Percentiles rank a stretch among this genome's conserved stretches.
These are phyloP conservation scores for Dinocampus coccinellae DNA, from an alignment of 2,888 invertebrate genomes.

Conservation along the genomic window DNA sequence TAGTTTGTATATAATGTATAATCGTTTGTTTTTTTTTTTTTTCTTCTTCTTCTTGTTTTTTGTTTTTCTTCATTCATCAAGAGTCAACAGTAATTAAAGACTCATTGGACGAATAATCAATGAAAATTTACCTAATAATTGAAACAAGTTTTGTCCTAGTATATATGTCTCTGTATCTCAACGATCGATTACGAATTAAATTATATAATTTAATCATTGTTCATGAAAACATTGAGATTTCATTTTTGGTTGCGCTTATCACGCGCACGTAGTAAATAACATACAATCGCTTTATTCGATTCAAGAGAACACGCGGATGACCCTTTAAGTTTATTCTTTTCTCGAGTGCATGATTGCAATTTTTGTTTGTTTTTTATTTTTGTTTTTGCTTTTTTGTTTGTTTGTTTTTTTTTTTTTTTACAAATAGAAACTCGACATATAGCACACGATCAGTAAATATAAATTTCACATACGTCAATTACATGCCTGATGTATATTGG, in stretches of 20 bases:
- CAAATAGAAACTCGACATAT: conserved; percentile 46
- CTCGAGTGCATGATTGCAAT: neutral
- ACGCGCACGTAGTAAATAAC: neutral
- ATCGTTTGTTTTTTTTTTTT: conserved; percentile 49
- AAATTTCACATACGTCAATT: conserved; percentile 31
- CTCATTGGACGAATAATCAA: conserved; percentile 16
- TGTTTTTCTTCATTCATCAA: conserved; percentile 29
- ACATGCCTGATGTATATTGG: conserved; percentile 32
- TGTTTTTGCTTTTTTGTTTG: conserved; percentile 25
- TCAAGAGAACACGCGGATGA: neutral
- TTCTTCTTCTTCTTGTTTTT: conserved; percentile 44
- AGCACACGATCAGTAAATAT: conserved; percentile 53
- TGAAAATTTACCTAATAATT: conserved; percentile 48
- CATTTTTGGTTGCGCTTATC: neutral
- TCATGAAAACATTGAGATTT: neutral
- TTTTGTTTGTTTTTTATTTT: conserved; percentile 20
- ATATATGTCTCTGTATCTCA: conserved; percentile 32
- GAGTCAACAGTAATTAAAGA: neutral
- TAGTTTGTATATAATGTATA: conserved; percentile 53
- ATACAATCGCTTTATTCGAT: neutral
- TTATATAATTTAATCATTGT: conserved; percentile 17
- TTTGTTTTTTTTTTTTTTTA: conserved; percentile 31
- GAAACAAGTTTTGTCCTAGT: conserved; percentile 47
- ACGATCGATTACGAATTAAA: conserved; percentile 33
- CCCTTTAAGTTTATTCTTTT: neutral